These are phyloP conservation scores for Diachrysia chrysitis DNA, from an alignment of 2,888 invertebrate genomes.

Conservation along the genomic window DNA sequence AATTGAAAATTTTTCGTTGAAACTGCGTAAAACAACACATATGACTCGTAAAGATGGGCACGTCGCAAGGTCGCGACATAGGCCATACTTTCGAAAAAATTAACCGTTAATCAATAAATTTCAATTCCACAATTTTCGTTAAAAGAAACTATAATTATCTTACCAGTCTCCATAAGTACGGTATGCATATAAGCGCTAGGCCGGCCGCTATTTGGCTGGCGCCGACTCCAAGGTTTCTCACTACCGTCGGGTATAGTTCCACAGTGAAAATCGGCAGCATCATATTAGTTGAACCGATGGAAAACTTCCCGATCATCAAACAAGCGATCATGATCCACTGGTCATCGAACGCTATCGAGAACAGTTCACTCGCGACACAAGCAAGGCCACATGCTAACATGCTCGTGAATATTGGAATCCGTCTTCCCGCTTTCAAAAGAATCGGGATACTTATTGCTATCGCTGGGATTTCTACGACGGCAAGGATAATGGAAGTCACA, in stretches of 20 bases:
- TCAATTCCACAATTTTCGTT: no score
- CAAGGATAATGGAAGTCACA: constrained; percentile 92
- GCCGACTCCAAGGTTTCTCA: constrained; percentile 92
- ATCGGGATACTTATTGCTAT: constrained; percentile 93
- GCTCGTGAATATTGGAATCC: constrained; percentile 92
- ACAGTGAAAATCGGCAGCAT: constrained; percentile 94
- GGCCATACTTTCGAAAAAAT: no score
- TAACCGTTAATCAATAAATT: no score
- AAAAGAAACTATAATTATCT: constrained; percentile 64
- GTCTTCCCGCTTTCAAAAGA: constrained; percentile 92
- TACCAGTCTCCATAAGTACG: constrained; percentile 94
- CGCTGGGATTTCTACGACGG: constrained; percentile 94
- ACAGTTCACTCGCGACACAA: constrained; percentile 90
- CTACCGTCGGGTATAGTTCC: constrained; percentile 92
- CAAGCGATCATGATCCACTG: constrained; percentile 93
- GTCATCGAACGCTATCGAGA: constrained; percentile 86
- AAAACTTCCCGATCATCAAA: constrained; percentile 94
- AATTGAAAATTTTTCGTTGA: no score
- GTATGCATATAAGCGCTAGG: constrained; percentile 93
- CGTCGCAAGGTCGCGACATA: no score
- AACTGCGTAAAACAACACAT: no score
- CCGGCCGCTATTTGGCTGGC: constrained; percentile 94
- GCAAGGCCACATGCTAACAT: constrained; percentile 92
- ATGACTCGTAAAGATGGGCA: no score
- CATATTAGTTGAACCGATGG: constrained; percentile 93